phyloP scores from a whole-genome alignment of 2,888 invertebrate species.

The Agriopis leucophaearia region DNA sequence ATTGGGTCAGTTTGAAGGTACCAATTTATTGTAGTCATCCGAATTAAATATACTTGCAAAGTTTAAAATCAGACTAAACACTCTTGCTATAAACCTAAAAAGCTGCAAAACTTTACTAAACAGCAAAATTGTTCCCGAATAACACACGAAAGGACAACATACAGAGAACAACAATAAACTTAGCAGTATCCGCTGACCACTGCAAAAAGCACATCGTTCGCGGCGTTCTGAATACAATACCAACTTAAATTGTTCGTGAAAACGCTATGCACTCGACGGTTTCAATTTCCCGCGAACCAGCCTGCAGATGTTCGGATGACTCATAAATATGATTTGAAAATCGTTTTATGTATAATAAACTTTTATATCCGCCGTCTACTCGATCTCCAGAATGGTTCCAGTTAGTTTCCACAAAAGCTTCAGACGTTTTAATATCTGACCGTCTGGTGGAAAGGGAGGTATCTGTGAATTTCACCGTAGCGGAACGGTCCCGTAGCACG shows the following conservation, averaged over 20 bases:
- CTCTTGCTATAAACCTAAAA: constrained; percentile 24
- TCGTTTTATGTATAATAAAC: constrained; percentile 86
- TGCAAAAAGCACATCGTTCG: constrained; percentile 76
- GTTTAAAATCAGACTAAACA: too few species aligned
- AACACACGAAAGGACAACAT: constrained; percentile 65
- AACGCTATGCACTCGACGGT: constrained; percentile 81
- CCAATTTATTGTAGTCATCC: too few species aligned
- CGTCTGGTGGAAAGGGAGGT: constrained; percentile 70
- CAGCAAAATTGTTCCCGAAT: constrained; percentile 64
- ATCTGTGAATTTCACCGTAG: constrained; percentile 79
- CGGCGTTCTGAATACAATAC: constrained; percentile 76
- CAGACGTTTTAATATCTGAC: constrained; percentile 83
- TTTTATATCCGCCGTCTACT: constrained; percentile 77
- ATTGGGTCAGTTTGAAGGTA: too few species aligned
- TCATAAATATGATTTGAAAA: constrained; percentile 86
- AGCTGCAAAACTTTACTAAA: constrained; percentile 56
- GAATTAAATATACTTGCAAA: too few species aligned
- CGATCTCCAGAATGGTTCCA: constrained; percentile 73
- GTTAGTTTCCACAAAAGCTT: constrained; percentile 81
- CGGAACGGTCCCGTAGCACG: constrained; percentile 78
- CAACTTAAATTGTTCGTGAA: constrained; percentile 84
- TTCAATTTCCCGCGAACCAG: constrained; percentile 83
- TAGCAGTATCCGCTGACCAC: constrained; percentile 72
- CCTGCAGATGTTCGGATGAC: constrained; percentile 81
- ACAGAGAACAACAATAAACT: constrained; percentile 74